Base-by-base conservation (phyloP, 2,888 invertebrate species). In the Incurvaria masculella region DNA sequence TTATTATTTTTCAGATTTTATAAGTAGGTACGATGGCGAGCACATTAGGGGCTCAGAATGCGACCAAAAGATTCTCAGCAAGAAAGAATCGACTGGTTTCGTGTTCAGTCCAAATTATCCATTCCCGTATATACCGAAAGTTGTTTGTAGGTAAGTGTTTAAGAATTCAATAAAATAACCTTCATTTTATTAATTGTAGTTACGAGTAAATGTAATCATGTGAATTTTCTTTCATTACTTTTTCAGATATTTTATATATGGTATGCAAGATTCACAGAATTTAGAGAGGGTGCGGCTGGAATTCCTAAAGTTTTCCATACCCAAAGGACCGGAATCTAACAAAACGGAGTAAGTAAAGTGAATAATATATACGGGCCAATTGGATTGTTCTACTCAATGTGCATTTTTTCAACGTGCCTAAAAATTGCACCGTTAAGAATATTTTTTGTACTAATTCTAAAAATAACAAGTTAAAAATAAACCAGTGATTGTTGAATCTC, bases 41-140 rank as follows among this genome's bases (percentile, higher is more conserved):
- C 96, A 97, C 79, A 94, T 97, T 68, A 85, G 92, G 67, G 97
- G 97, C 66, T 94, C 95, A 59, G 98, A 99, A 80, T 99, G 99
- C 81, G 98, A 99, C 81, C 96, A 97, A 78, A 92, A 95, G 76
- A 95, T 97, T 65, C 84, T 95, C 61, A 96, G 95, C 75, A 89
- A 88, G 72, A 93, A 93, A 75, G 92, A 94, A 72, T 94, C 94
- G 51, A 88, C 86, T 62, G 97, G 97, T 60, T 87, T 84, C 69
- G 94, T 97, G 62, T 92, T 91, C 80, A 96, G 96, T 72, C 97
- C 97, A 60, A 95, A 95, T 80, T 97, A 91, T 81, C 97, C 97
- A 65, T 93, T 86, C 79, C 92, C 90, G 56, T 97, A 96, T 82
- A 91, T 95, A 76, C 90, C 90, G 62, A 95, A 97, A 81, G 89